Conservation (phyloP, 2,888 invertebrate species). For the Autographa pulchrina region DNA sequence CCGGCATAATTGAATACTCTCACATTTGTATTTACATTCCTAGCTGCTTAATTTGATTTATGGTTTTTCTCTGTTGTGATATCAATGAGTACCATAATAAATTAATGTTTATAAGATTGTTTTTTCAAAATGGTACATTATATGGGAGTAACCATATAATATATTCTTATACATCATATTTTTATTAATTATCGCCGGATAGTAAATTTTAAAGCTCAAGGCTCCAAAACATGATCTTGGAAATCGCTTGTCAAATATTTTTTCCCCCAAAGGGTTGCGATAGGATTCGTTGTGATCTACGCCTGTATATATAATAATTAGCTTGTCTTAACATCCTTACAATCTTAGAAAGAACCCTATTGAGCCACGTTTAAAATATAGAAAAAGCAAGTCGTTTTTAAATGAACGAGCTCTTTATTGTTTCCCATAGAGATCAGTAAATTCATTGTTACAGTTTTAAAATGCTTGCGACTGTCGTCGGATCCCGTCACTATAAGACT, state of each 20-base stretch:
- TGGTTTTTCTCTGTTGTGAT: not conserved
- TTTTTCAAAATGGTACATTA: not conserved
- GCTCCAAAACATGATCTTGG: too few relatives aligned
- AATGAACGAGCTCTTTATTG: not conserved
- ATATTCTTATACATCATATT: too few relatives aligned
- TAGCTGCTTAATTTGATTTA: not conserved
- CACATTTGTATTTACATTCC: slow-evolving; percentile 47
- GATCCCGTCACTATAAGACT: slow-evolving; percentile 97
- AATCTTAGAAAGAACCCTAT: not conserved
- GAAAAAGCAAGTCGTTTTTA: not conserved
- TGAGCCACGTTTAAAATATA: not conserved
- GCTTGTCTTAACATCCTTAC: not conserved
- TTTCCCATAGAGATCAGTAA: slow-evolving; percentile 31
- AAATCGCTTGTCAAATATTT: too few relatives aligned
- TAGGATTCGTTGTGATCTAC: too few relatives aligned
- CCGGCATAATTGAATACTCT: slow-evolving; percentile 25
- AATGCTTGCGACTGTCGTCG: slow-evolving; percentile 97
- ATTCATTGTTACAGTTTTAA: slow-evolving; percentile 93
- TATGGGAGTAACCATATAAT: not conserved
- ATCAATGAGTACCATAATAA: not conserved
- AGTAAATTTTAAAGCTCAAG: too few relatives aligned
- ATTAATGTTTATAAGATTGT: not conserved
- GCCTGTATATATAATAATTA: not conserved
- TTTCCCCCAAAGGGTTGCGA: too few relatives aligned
- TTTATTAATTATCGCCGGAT: too few relatives aligned